Evolutionary conservation across 2,888 invertebrate genomes (phyloP), one percentile per base, ranked within the genome.

Genomic region (Eumacrocentrus americanus): DNA sequence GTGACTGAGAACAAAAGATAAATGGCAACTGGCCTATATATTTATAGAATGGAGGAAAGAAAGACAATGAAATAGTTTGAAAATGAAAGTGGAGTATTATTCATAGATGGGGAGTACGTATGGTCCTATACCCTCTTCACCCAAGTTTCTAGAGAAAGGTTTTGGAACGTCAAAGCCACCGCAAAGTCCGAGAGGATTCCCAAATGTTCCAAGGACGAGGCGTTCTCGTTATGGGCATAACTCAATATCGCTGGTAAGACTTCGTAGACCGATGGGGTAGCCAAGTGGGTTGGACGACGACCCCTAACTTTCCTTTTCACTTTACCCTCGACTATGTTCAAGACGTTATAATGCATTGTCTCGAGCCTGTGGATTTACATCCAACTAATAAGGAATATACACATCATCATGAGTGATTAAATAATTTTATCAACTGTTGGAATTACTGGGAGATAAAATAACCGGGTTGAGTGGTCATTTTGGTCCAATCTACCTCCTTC

Each of bases 181-280:
- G 48, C 61, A 58, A 44, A 60, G 51, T 60, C 46, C 53, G 35
- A 55, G 48, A 54, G 60, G 55, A 60, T 60, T 56, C 44, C 50
- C 25, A 53, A 71, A 58, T 58, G 63, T 67, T 70, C 67, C 68
- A 72, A 71, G 72, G 69, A 63, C 62, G 66, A 69, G 73, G 68
- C 72, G 67, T 72, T 73, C 29, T 29, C 66, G 70, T 72, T 75
- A 76, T 73, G 73, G 71, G 74, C 75, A 73, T 75, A 76, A 76
- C 72, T 75, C 75, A 75, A 76, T 75, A 75, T 70, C 69, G 70
- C 72, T 67, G 70, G 71, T 76, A 74, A 76, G 76, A 76, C 60
- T 60, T 57, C 29, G 23, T 18, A 35, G 57, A 57, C 44, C 44
- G 25, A 54, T 54, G 25, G 44, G 29, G 50, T 23, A 47, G 16